Conservation (phyloP, 2,888 invertebrate species). For the Ferdinandea cuprea region DNA sequence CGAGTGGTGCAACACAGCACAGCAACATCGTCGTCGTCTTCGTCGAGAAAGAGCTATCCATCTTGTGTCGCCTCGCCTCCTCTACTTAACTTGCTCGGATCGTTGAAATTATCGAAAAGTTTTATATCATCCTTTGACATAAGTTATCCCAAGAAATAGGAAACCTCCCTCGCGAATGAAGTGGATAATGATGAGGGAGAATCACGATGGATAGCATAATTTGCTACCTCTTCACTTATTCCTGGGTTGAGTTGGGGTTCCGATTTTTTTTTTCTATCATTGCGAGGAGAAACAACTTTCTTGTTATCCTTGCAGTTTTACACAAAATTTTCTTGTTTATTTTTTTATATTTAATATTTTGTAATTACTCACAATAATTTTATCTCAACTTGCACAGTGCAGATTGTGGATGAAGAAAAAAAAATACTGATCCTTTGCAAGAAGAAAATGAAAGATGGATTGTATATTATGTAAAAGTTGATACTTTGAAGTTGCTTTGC, state of each 20-base stretch:
- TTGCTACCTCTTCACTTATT: constrained; percentile 30
- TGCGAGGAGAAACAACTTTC: constrained; percentile 23
- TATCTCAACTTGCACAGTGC: constrained; percentile 5
- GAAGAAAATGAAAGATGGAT: neutral
- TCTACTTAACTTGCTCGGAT: constrained; percentile 30
- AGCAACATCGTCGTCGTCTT: neutral
- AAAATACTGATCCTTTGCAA: constrained; percentile 21
- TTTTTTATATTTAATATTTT: constrained; percentile 7
- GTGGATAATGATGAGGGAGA: constrained; percentile 53
- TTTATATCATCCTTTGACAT: constrained; percentile 68
- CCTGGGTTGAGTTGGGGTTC: neutral
- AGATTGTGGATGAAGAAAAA: neutral
- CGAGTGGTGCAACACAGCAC: neutral
- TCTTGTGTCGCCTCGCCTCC: constrained; percentile 8
- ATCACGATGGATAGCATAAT: constrained; percentile 37
- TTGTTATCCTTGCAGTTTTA: constrained; percentile 39
- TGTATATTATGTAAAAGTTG: constrained; percentile 10
- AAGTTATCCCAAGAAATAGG: constrained; percentile 39
- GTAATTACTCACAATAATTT: constrained; percentile 57
- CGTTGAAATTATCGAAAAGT: constrained; percentile 60
- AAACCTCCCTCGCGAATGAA: neutral
- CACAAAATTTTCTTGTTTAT: constrained; percentile 2
- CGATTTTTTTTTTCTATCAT: neutral
- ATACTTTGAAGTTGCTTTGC: neutral
- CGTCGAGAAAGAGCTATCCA: constrained; percentile 3